Evolutionary conservation across 2,888 invertebrate genomes (phyloP).

Genomic region (Epirrhoe alternata): DNA sequence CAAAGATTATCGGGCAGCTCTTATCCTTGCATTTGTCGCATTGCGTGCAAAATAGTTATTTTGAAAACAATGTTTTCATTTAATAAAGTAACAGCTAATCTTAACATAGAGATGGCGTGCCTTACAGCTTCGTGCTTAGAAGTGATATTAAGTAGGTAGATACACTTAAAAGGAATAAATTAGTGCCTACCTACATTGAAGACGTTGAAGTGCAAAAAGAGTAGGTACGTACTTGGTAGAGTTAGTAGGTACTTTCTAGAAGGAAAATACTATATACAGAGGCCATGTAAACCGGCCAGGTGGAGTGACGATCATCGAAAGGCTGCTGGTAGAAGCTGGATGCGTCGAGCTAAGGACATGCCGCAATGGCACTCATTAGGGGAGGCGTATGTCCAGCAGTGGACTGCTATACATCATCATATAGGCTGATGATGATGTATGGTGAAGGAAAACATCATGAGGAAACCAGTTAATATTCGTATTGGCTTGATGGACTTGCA

Average conservation of each 20-base stretch:
- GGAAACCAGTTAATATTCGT: no score
- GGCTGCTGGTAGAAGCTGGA: no score
- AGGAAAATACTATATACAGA: neutral
- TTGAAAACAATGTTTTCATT: constrained; percentile 19
- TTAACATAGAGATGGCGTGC: constrained; percentile 5
- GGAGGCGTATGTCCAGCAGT: no score
- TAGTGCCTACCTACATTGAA: neutral
- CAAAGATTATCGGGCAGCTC: no score
- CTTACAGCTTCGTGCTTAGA: constrained; percentile 3
- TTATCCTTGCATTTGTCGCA: neutral
- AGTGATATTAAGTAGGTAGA: neutral
- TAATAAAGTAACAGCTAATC: constrained; percentile 7
- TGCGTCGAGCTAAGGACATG: no score
- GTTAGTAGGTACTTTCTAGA: neutral
- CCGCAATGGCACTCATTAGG: no score
- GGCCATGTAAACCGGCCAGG: no score
- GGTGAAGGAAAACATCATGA: no score
- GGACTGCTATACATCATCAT: no score
- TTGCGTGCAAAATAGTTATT: neutral
- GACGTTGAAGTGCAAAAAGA: neutral
- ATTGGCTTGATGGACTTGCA: no score
- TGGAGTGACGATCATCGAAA: no score
- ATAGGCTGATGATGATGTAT: no score
- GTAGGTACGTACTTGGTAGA: neutral
- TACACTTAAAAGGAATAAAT: neutral